Evolutionary conservation across 2,888 invertebrate genomes (phyloP), one percentile per base, ranked within the genome.

Genomic region (Acronicta aceris): DNA sequence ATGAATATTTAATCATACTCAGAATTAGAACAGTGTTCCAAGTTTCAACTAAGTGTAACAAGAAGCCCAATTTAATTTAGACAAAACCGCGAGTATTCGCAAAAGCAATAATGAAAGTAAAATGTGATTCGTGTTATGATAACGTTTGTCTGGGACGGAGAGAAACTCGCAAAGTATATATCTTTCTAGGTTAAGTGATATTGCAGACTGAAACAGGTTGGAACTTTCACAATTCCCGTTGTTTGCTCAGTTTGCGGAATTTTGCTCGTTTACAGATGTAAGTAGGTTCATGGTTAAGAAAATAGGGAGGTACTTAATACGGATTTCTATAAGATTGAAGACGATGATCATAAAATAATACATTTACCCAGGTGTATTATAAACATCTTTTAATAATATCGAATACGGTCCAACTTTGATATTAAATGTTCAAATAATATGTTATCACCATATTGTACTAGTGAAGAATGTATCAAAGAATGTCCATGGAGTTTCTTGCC

Each of bases 181-280:
- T 53, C 38, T 71, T 60, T 57, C 53, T 71, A 71, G 72, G 69
- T 60, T 47, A 71, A 66, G 25, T 60, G 46, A 57, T 66, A 71
- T 71, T 57, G 47, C 51, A 9, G 16, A 30, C 42, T 17, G 16
- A 50, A 61, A 59, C 41, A 21, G 43, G 46, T 43, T 46, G 40
- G 13, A 72, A 72, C 43, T 71, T 57, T 47, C 33, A 53, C 64
- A 50, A 42, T 40, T 17, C 46, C 57, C 15, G 25, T 40, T 15
- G 25, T 9, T 55, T 47, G 27, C 47, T 48, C 51, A 43, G 40
- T 51, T 53, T 49, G 13, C 59, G 41, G 41, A 50, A 50, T 38
- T 53, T 60, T 49, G 47, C 46, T 48, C 2, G 25, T 41, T 12
- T 33, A 52, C 8, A 25, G 8, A 52, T 41, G 13, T 40, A 43